Conservation (phyloP, 2,113 vertebrate genomes). For the Hippocampus abdominalis region DNA sequence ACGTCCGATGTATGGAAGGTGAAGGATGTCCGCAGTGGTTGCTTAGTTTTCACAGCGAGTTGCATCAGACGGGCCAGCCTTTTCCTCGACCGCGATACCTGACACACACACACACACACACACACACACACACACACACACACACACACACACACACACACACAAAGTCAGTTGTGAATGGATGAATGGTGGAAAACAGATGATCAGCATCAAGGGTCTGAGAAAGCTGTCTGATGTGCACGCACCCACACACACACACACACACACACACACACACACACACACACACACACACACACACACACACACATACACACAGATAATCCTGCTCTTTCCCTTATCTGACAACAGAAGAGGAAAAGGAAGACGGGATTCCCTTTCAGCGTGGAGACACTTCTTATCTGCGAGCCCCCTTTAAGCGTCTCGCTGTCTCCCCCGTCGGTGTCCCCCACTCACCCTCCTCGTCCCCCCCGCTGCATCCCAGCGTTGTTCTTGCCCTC, state of each 20-base stretch:
- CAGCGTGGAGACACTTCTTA: conserved; percentile 64
- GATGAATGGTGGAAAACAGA: conserved; percentile 40
- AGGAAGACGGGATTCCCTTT: conserved; percentile 60
- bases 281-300: no score
- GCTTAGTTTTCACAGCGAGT: conserved; percentile 11
- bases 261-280: conserved; percentile 32
- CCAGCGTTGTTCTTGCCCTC: conserved; percentile 49
- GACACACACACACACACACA: not conserved
- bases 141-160: not conserved
- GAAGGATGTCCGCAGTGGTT: not conserved
- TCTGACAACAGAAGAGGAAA: conserved; percentile 44
- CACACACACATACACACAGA: conserved; percentile 19
- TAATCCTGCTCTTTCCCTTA: conserved; percentile 57
- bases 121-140: not conserved
- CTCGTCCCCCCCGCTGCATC: conserved; percentile 21
- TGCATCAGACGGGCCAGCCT: conserved; percentile 37
- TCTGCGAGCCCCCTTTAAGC: conserved; percentile 56
- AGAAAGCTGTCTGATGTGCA: conserved; percentile 32
- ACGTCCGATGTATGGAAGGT: no score
- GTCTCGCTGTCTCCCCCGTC: conserved; percentile 2
- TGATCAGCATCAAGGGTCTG: conserved; percentile 57
- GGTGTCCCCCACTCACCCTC: conserved; percentile 11
- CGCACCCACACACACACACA: conserved; percentile 28
- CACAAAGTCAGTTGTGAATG: conserved; percentile 35
- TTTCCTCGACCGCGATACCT: not conserved